Base-by-base conservation (phyloP, 2,888 invertebrate species). In the Meiosimyza decipiens region DNA sequence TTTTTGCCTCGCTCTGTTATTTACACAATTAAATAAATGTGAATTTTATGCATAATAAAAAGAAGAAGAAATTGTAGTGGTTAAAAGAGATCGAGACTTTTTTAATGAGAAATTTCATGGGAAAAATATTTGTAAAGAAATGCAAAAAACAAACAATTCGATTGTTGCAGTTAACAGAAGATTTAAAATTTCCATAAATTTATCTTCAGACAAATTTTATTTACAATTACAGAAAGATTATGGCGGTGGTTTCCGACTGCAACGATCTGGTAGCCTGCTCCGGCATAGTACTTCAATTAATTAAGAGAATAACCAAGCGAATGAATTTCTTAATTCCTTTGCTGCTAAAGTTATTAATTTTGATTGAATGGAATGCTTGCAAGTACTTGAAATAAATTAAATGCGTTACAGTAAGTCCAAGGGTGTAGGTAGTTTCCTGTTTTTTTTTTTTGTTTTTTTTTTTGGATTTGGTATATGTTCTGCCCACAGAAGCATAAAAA, bases 311-410 rank as follows among this genome's bases (percentile, higher is more conserved):
- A 47, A 60, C 6, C 51, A n/a, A 59, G 59, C 59, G 59, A 69
- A 69, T 69, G 60, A 50, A 28, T 51, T 59, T 28, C 50, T 69
- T 69, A 51, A 50, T 59, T 60, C n/a, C 51, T 55, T 67, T 15
- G 33, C 47, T 47, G 16, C 52, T 67, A 22, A 54, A 47, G 55
- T 67, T 18, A 67, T 57, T 13, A 69, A 22, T 60, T 52, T 51
- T 60, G 49, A 62, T 69, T 69, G 62, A 50, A 60, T 60, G 62
- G 60, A 69, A 69, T 60, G 22, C 52, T 33, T 5, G 16, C 2
- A 28, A 28, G 22, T 57, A 18, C 28, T 22, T 22, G 7, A 40
- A 40, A 40, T 6, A 40, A 9, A 40, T 40, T 40, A 40, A 40
- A 7, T 40, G 40, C 40, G 40, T 40, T 40, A 40, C 9, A 40